These are phyloP conservation scores for Epiblema foenella DNA, from an alignment of 2,888 invertebrate species.

Conservation along the genomic window DNA sequence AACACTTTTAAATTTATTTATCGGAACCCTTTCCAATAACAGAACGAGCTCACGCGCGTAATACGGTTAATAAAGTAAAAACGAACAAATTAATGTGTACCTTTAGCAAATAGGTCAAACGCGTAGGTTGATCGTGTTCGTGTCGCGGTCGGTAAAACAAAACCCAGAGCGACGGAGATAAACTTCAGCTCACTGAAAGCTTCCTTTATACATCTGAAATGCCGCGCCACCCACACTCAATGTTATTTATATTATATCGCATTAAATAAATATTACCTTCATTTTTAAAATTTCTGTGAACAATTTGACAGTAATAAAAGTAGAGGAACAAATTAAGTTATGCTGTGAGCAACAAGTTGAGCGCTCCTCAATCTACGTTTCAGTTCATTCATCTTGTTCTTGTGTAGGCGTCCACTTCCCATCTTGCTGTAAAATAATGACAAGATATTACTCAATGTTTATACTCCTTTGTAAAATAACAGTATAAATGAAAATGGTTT, in stretches of 20 bases:
- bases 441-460: slow-evolving; percentile 1
- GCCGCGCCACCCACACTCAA: background rate
- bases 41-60: background rate
- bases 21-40: background rate
- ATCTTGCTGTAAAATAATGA: slow-evolving; percentile 31
- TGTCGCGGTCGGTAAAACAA: slow-evolving; percentile 10
- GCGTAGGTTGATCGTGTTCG: slow-evolving; percentile 28
- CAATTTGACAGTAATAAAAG: background rate
- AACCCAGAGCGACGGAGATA: slow-evolving; percentile 12
- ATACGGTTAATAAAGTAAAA: slow-evolving; percentile 8
- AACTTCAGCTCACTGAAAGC: slow-evolving; percentile 8
- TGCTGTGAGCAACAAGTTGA: slow-evolving; percentile 39
- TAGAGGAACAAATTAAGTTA: slow-evolving; percentile 23
- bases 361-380: slow-evolving; percentile 30
- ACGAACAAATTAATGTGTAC: slow-evolving; percentile 13
- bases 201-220: slow-evolving; percentile 10
- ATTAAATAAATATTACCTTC: background rate
- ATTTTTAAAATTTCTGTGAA: background rate
- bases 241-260: background rate
- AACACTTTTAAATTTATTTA: no score
- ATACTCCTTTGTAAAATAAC: slow-evolving; percentile 1
- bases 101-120: slow-evolving; percentile 24
- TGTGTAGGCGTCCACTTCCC: slow-evolving; percentile 29
- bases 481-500: background rate
- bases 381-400: slow-evolving; percentile 24